Conservation (phyloP, 2,888 invertebrate species). For the Tromatobia lineatoria region DNA sequence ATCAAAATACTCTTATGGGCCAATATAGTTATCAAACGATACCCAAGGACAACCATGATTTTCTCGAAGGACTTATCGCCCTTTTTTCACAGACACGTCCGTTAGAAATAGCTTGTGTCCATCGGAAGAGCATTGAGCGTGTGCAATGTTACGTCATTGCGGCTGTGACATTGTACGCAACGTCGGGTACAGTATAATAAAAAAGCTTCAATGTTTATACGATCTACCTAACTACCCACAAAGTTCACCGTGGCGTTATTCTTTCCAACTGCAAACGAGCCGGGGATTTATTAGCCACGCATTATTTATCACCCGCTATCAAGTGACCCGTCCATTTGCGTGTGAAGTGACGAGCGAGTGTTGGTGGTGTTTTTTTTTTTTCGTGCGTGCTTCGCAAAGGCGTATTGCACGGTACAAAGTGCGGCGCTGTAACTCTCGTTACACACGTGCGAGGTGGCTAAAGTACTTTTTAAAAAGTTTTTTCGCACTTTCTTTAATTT, state of each 20-base stretch:
- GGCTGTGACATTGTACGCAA: conserved; percentile 12
- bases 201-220: conserved; percentile 22
- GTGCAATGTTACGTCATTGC: not conserved
- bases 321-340: conserved; percentile 47
- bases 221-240: conserved; percentile 2
- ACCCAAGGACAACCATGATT: too few species aligned
- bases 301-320: conserved; percentile 56
- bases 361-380: not conserved
- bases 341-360: conserved; percentile 10
- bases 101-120: conserved; percentile 18
- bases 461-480: conserved; percentile 35
- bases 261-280: conserved; percentile 6
- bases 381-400: conserved; percentile 15
- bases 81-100: not conserved
- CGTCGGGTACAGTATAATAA: conserved; percentile 1
- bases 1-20: too few species aligned
- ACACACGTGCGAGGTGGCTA: conserved; percentile 27
- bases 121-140: conserved; percentile 2
- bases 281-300: conserved; percentile 50
- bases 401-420: conserved; percentile 14
- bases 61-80: not conserved
- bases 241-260: not conserved
- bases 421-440: not conserved
- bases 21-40: too few species aligned
- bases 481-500: conserved; percentile 50